Conservation (phyloP, 30 jellyfish, hydroid and myxozoan genomes). For the Aurelia coerulea region DNA sequence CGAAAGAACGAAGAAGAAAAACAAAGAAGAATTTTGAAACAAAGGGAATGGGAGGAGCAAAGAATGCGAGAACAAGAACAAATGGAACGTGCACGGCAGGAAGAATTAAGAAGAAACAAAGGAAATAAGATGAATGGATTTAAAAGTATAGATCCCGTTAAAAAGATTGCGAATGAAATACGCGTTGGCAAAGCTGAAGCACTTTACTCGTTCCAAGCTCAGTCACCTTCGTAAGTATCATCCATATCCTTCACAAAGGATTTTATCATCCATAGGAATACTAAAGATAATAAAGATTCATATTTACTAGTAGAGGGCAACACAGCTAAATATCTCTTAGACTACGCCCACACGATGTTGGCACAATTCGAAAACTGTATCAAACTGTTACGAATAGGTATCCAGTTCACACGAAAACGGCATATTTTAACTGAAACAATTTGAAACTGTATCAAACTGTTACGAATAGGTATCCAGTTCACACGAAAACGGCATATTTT, state of each 20-base stretch:
- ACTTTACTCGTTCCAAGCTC: conserved; percentile 1
- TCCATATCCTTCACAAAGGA: neutral
- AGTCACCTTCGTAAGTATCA: conserved; percentile 30
- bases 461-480: too few species aligned
- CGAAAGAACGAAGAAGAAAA: conserved; percentile 50
- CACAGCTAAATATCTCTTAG: too few species aligned
- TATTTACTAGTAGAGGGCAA: too few species aligned
- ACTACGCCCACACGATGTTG: too few species aligned
- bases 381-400: too few species aligned
- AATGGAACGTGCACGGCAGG: conserved; percentile 10
- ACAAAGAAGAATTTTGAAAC: conserved; percentile 24
- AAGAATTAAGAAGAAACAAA: conserved; percentile 22
- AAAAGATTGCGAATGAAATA: neutral
- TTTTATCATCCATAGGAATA: neutral
- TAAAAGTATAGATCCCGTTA: neutral
- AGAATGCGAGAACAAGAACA: conserved; percentile 19
- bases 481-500: too few species aligned
- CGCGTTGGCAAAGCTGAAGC: conserved; percentile 18
- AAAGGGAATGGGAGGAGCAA: conserved; percentile 28
- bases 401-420: too few species aligned
- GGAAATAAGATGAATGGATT: conserved; percentile 19
- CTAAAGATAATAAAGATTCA: too few species aligned
- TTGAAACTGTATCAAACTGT: too few species aligned
- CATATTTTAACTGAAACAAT: too few species aligned
- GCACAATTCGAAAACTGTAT: too few species aligned